These are phyloP conservation scores for Paratilapia polleni DNA, from an alignment of 2,113 vertebrate genomes.

Conservation along the genomic window DNA sequence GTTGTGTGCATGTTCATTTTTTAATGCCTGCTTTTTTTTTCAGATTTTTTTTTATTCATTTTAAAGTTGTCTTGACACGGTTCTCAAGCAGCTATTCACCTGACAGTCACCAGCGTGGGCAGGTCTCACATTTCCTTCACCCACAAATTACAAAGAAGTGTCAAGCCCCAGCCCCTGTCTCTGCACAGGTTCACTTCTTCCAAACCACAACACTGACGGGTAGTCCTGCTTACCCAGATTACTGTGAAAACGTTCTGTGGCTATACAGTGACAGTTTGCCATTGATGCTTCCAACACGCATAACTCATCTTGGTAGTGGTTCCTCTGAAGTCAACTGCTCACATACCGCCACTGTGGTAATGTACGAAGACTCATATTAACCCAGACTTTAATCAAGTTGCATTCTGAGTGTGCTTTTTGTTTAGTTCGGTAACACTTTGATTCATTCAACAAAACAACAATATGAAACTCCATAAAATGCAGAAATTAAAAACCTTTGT, in stretches of 20 bases:
- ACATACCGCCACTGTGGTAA: slow-evolving; percentile 55
- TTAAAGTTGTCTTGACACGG: slow-evolving; percentile 18
- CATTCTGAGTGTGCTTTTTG: slow-evolving; percentile 49
- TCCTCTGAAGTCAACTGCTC: slow-evolving; percentile 68
- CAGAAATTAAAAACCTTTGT: slow-evolving; percentile 23
- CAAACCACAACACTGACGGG: slow-evolving; percentile 74
- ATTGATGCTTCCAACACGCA: slow-evolving; percentile 56
- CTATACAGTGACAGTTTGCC: slow-evolving; percentile 73
- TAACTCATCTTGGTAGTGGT: slow-evolving; percentile 71
- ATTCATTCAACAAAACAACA: slow-evolving; percentile 76
- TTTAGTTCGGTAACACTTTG: slow-evolving; percentile 67
- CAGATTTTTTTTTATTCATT: neutral
- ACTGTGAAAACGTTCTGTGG: slow-evolving; percentile 67
- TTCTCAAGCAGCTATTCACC: slow-evolving; percentile 46
- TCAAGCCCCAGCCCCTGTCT: slow-evolving; percentile 36
- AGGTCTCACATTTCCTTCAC: slow-evolving; percentile 54
- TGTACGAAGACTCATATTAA: slow-evolving; percentile 60
- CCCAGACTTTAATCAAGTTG: slow-evolving; percentile 44
- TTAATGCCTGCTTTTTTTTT: neutral
- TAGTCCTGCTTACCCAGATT: slow-evolving; percentile 66
- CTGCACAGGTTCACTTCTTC: slow-evolving; percentile 61
- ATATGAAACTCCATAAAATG: slow-evolving; percentile 55
- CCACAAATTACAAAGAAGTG: slow-evolving; percentile 73
- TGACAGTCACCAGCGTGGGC: slow-evolving; percentile 34
- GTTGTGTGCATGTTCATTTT: neutral